Conservation (phyloP, 2,113 vertebrate species). For the Pontoporia blainvillei region DNA sequence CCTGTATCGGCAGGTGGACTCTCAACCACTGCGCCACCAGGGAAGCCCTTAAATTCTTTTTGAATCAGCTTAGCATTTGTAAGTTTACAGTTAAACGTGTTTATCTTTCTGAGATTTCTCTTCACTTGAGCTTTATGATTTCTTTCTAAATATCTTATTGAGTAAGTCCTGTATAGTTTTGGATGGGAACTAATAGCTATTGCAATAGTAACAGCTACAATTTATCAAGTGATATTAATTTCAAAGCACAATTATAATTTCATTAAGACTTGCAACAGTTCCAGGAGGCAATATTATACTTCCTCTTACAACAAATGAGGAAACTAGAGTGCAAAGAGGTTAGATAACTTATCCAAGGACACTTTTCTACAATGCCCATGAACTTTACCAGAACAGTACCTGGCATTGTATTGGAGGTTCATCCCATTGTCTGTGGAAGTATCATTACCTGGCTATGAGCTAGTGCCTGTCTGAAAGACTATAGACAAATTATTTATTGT, state of each 20-base stretch:
- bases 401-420: not conserved
- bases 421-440: not conserved
- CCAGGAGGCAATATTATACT: not conserved
- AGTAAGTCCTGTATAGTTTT: not conserved
- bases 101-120: not conserved
- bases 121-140: not conserved
- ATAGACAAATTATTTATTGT: not conserved
- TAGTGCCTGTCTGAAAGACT: not conserved
- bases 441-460: not conserved
- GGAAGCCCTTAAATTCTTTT: no score
- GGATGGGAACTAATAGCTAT: not conserved
- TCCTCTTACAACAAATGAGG: not conserved
- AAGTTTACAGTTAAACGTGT: not conserved
- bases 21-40: no score
- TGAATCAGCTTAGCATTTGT: not conserved
- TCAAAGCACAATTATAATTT: not conserved
- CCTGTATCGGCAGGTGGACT: no score
- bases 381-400: not conserved
- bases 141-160: not conserved
- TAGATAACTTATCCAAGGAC: not conserved
- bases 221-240: not conserved
- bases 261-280: not conserved
- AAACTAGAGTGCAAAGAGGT: not conserved
- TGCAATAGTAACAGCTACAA: not conserved
- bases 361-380: not conserved